Evolutionary conservation across 2,888 invertebrate species (phyloP).

Genomic region (Pristionchus fissidentatus): DNA sequence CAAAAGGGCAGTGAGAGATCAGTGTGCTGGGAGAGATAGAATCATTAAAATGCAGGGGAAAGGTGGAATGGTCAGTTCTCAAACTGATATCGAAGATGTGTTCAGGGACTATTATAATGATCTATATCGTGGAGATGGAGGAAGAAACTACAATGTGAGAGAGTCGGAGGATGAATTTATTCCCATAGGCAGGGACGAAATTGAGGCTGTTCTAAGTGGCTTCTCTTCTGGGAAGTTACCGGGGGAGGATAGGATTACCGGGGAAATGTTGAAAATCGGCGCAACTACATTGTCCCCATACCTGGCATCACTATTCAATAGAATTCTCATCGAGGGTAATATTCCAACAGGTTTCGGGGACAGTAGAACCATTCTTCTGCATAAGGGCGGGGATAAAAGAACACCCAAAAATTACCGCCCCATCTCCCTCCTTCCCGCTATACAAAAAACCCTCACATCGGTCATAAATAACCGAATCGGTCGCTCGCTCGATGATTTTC

Average conservation of each 20-base stretch:
- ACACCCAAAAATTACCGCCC: constrained; percentile 6
- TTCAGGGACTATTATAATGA: neutral
- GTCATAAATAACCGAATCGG: neutral
- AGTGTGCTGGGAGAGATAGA: neutral
- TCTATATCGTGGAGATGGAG: neutral
- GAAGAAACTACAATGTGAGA: neutral
- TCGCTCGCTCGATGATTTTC: neutral
- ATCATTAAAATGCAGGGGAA: neutral
- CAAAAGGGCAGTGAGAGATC: neutral
- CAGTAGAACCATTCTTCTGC: neutral
- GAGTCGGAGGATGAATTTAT: neutral
- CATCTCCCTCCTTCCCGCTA: neutral
- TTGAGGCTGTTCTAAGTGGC: neutral
- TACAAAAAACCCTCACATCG: neutral
- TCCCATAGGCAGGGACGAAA: neutral
- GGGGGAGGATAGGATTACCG: neutral
- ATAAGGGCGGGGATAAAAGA: neutral
- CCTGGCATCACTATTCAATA: neutral
- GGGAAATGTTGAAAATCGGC: neutral
- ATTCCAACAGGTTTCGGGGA: neutral
- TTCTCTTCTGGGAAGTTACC: constrained; percentile 3
- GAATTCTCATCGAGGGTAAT: neutral
- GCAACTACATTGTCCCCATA: neutral
- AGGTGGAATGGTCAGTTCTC: neutral
- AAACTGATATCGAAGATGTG: neutral